phyloP scores from a whole-genome alignment of 2,113 vertebrate species.

The Drymodes brunneopygia region DNA sequence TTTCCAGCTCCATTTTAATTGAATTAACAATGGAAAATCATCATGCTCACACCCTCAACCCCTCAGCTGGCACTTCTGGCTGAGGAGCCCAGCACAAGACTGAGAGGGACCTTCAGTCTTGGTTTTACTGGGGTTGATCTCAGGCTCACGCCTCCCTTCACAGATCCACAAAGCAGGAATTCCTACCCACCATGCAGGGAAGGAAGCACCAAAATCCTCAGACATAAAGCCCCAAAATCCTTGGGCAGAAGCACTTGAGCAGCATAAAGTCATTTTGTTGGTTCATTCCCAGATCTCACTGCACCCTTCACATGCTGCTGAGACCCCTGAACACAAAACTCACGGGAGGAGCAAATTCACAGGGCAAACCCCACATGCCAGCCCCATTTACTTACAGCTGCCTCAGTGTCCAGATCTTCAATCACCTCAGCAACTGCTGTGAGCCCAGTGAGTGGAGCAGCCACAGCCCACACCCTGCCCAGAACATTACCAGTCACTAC shows the following conservation, averaged over 20 bases:
- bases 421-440: slow-evolving; percentile 75
- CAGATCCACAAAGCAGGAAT: neutral
- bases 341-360: neutral
- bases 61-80: neutral
- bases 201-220: fast-evolving
- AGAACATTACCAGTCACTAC: slow-evolving; percentile 18
- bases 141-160: neutral
- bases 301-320: neutral
- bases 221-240: neutral
- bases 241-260: neutral
- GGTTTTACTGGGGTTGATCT: neutral
- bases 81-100: neutral
- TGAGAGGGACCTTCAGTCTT: neutral
- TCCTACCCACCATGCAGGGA: neutral
- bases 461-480: slow-evolving; percentile 68
- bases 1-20: neutral
- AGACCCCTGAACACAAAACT: neutral
- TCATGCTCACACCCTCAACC: fast-evolving
- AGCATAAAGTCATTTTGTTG: fast-evolving
- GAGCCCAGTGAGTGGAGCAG: slow-evolving; percentile 70
- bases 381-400: slow-evolving; percentile 76
- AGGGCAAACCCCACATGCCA: neutral
- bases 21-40: neutral
- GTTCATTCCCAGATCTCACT: neutral
- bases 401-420: slow-evolving; percentile 80